Conservation (phyloP, 2,888 invertebrate genomes). For the Agriopis aurantiaria region DNA sequence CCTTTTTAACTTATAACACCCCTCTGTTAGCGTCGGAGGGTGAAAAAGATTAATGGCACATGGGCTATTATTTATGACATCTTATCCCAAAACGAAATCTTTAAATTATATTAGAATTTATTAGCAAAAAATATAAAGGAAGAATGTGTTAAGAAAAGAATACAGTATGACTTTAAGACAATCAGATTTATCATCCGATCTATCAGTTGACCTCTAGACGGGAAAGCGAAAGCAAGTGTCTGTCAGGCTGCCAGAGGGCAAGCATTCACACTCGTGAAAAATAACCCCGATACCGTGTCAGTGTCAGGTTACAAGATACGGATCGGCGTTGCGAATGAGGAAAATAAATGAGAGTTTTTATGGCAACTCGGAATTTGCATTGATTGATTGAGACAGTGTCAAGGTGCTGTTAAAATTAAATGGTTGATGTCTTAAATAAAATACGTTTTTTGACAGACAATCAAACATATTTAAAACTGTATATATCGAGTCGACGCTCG, state of each 20-base stretch:
- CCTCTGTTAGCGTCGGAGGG: too few species aligned
- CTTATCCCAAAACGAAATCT: too few species aligned
- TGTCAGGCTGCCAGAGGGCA: conserved; percentile 32
- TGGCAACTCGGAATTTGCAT: conserved; percentile 18
- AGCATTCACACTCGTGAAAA: conserved; percentile 26
- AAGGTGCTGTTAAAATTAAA: conserved; percentile 8
- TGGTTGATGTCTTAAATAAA: not conserved
- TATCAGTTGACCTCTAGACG: conserved; percentile 56
- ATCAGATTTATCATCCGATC: conserved; percentile 61
- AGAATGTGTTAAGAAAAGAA: not conserved
- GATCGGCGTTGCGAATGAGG: conserved; percentile 28
- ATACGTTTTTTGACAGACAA: not conserved
- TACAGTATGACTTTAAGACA: conserved; percentile 11
- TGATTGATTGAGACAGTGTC: conserved; percentile 28
- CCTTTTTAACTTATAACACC: too few species aligned
- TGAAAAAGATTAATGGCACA: too few species aligned
- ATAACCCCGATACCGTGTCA: conserved; percentile 69
- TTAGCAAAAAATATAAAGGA: too few species aligned
- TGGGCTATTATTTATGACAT: too few species aligned
- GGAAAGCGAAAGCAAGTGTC: conserved; percentile 33
- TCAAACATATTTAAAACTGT: conserved; percentile 5
- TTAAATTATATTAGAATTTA: too few species aligned
- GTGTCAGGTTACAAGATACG: conserved; percentile 60
- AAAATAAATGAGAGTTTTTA: conserved; percentile 19
- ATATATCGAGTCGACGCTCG: too few species aligned